Conservation (phyloP, 2,888 invertebrate genomes). For the Acheta domesticus region DNA sequence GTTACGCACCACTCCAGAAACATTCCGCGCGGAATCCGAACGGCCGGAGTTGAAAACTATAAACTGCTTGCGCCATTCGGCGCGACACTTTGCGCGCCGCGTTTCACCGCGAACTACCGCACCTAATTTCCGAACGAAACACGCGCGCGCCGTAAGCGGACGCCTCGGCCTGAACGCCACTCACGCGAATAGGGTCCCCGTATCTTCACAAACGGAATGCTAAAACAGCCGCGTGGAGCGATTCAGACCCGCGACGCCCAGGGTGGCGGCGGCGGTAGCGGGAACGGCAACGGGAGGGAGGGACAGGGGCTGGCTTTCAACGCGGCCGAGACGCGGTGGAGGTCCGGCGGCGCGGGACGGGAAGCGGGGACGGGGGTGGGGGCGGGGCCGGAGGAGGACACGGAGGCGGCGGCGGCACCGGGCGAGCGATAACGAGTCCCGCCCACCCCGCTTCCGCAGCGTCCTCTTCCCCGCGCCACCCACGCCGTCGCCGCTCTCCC, state of each 20-base stretch:
- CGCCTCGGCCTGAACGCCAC: constrained; percentile 18
- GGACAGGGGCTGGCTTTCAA: too few species aligned
- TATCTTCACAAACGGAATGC: constrained; percentile 18
- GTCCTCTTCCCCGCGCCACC: background rate
- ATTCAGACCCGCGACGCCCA: background rate
- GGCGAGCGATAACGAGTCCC: constrained; percentile 5
- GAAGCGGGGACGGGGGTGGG: too few species aligned
- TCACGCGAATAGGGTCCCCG: background rate
- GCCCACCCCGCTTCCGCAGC: background rate
- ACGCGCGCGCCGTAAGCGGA: background rate
- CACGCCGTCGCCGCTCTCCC: background rate
- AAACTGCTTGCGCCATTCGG: background rate
- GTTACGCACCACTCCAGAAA: too few species aligned
- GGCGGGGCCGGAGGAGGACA: background rate
- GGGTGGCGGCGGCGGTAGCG: background rate
- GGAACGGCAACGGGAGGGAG: background rate
- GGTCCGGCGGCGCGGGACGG: too few species aligned
- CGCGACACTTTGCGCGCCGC: background rate
- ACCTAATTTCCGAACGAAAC: constrained; percentile 7
- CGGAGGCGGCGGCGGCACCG: background rate
- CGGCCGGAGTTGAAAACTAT: too few species aligned
- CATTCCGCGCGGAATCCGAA: too few species aligned
- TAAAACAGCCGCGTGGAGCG: background rate
- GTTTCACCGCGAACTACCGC: background rate
- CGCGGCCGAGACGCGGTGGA: too few species aligned